Percentiles rank a stretch among this genome's conserved stretches.
phyloP scores from a whole-genome alignment of 2,888 invertebrate genomes.

The Eupithecia exiguata region DNA sequence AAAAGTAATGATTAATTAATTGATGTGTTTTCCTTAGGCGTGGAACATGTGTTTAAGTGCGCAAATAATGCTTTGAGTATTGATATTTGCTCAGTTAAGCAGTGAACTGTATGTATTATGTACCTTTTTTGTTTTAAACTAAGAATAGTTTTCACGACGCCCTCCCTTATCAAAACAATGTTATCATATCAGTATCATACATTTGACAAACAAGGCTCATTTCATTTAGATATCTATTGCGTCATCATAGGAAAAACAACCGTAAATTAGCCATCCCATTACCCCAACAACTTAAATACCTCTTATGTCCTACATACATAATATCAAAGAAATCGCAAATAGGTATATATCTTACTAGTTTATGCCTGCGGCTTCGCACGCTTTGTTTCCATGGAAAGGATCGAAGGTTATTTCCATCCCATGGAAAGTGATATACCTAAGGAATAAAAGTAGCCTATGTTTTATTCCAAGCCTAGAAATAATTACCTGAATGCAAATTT shows the following conservation, averaged over 20 bases:
- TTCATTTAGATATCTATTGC: neutral
- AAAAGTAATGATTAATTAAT: neutral
- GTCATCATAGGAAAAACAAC: neutral
- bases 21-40: slow-evolving; percentile 22
- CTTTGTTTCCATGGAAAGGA: too few species aligned
- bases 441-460: too few species aligned
- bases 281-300: neutral
- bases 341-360: too few species aligned
- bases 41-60: slow-evolving; percentile 6
- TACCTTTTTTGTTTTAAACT: neutral
- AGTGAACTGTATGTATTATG: neutral
- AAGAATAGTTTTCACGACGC: neutral
- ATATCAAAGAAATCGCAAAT: too few species aligned
- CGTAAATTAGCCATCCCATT: neutral
- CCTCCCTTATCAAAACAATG: slow-evolving; percentile 19
- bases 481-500: too few species aligned
- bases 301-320: too few species aligned
- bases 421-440: too few species aligned
- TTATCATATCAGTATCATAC: neutral
- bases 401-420: too few species aligned
- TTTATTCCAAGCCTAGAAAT: too few species aligned
- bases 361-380: too few species aligned
- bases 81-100: neutral
- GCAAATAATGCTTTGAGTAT: neutral
- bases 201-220: neutral